Percentiles rank a stretch among this genome's conserved stretches.
These are phyloP conservation scores for Columba guinea DNA, from an alignment of 2,797 vertebrate species.

Conservation along the genomic window DNA sequence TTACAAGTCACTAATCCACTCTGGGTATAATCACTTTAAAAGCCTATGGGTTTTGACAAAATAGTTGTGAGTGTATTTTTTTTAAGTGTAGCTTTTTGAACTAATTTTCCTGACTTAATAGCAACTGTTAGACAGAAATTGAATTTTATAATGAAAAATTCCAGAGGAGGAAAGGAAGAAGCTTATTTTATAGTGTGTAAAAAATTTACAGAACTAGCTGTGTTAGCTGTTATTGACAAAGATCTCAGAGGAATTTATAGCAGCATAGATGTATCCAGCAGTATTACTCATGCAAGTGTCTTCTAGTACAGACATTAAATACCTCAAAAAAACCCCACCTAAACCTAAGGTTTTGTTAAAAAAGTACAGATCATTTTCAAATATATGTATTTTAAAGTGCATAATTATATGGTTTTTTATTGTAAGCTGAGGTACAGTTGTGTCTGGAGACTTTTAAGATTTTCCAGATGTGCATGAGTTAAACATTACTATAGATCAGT, in stretches of 20 bases:
- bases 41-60: background rate
- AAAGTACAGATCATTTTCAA: background rate
- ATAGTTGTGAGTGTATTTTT: background rate
- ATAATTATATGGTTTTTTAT: background rate
- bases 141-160: background rate
- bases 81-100: background rate
- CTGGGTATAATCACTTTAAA: background rate
- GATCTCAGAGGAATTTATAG: background rate
- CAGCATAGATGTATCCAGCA: background rate
- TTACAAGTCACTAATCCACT: slow-evolving; percentile 31
- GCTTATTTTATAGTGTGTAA: background rate
- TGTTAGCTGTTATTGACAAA: background rate
- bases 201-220: background rate
- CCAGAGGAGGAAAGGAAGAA: background rate
- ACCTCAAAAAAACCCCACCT: background rate
- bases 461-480: background rate
- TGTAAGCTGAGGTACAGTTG: background rate
- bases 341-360: background rate
- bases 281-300: background rate
- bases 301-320: background rate
- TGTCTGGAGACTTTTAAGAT: background rate
- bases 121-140: background rate
- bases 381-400: background rate
- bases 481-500: background rate
- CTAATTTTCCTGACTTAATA: background rate